Evolutionary conservation across 2,113 vertebrate genomes (phyloP).

Genomic region (Nycticryphes semicollaris): DNA sequence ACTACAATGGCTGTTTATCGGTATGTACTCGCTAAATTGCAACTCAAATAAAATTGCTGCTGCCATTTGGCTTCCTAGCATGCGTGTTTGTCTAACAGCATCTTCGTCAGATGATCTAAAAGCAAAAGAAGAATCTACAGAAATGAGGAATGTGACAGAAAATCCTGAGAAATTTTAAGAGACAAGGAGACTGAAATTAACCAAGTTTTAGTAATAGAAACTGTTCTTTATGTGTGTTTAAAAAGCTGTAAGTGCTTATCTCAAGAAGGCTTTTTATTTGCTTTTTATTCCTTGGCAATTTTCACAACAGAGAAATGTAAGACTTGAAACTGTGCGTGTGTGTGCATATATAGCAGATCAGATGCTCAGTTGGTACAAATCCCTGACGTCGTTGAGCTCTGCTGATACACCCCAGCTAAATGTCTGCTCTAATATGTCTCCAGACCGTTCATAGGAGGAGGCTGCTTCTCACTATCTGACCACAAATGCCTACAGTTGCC

Average conservation of each 20-base stretch:
- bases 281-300: not conserved
- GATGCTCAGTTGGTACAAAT: not conserved
- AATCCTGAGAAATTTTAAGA: not conserved
- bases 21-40: not conserved
- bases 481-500: not conserved
- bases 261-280: not conserved
- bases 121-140: not conserved
- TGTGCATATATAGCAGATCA: not conserved
- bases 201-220: not conserved
- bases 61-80: not conserved
- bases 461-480: not conserved
- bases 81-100: not conserved
- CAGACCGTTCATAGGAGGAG: not conserved
- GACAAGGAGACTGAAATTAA: not conserved
- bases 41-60: not conserved
- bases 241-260: not conserved
- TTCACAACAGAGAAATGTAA: not conserved
- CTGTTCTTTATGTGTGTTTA: not conserved
- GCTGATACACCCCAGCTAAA: not conserved
- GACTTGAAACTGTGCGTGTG: not conserved
- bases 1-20: not conserved
- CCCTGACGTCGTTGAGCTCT: not conserved
- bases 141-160: not conserved
- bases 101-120: not conserved
- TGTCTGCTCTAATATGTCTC: not conserved